Base-by-base conservation (phyloP, 2,888 invertebrate genomes). In the Dryomyza anilis region DNA sequence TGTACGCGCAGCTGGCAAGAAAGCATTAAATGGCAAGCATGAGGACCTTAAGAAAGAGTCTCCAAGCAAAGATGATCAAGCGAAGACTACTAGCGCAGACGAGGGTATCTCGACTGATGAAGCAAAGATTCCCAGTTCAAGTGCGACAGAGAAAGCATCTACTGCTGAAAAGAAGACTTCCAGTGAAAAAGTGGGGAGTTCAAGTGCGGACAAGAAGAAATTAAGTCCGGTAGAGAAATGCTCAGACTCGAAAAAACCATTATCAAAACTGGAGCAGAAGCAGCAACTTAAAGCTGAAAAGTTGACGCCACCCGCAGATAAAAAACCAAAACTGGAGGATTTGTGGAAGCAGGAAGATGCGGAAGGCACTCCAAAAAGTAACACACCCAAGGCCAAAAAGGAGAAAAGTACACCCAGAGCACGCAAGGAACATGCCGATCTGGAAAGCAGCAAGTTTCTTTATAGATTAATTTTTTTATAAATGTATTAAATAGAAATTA, bases 401-500 rank as follows among this genome's bases (percentile, higher is more conserved):
- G 52, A 65, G 45, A 55, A 65, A 39, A 55, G 14, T 7, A 69
- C 64, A 23, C 59, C 61, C 1, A 66, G 60, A 25, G 21, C 50
- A 0, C 68, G 63, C 55, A 67, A 67, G n/a, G 59, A 67, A 23
- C 33, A 56, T 2, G 12, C 48, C 0, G 80, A 80, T 66, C 69
- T 82, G 23, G 78, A 82, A 29, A 72, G 73, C n/a, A 82, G 82
- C 77, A 70, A 65, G 69, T 45, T 23, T 12, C 43, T 45, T 63
- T 30, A 16, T 7, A 56, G 10, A 1, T 16, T 7, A 16, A 27
- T n/a, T 60, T 1, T 33, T 19, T 43, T 2, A 10, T 25, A n/a
- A 39, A 16, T 39, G 10, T 21, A 7, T 30, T 7, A 14, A 45
- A 3, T n/a, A 63, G 12, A 58, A 16, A 30, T 46, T 45, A 53